Evolutionary conservation across 2,888 invertebrate genomes (phyloP), one percentile per base, ranked within the genome.

Genomic region (Netelia inedita): DNA sequence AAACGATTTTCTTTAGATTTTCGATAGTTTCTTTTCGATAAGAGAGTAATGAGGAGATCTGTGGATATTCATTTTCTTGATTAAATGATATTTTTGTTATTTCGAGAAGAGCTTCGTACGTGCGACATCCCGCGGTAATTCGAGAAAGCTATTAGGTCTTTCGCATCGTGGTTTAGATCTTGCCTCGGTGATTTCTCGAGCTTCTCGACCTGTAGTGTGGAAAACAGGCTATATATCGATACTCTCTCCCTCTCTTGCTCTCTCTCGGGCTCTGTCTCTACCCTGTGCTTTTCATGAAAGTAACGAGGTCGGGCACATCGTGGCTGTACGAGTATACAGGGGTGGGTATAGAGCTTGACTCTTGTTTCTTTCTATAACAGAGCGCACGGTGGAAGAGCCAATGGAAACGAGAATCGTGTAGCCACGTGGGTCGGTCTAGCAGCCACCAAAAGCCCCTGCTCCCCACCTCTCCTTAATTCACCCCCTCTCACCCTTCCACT

Each of bases 221-320:
- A 28, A 53, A 53, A 53, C n/a, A 28, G 5, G 28, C 9, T 21
- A 46, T 63, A 35, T 75, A 69, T 68, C 63, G 69, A 28, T 28
- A 28, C 28, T 28, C 28, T 5, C 28, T 28, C 28, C 5, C 28
- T 28, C 28, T 28, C 28, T 28, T 6, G 3, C 28, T 2, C 28
- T 28, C 28, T 28, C 28, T 28, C 28, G 5, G 28, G 28, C 28
- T 28, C 3, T 50, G 21, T 55, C 55, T 43, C 14, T 28, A n/a
- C 50, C 53, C 55, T 79, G 72, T 72, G 75, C 79, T 83, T 75
- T 83, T 76, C 69, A 75, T 66, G 53, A 75, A 72, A 83, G 75
- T 61, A 80, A 83, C 79, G 75, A 80, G 66, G 79, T 83, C 72
- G 79, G 66, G 41, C 19, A 57, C 19, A 28, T n/a, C 16, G 53